Evolutionary conservation across 2,113 vertebrate species (phyloP), one percentile per base, ranked within the genome.

Genomic region (Zapus hudsonius): DNA sequence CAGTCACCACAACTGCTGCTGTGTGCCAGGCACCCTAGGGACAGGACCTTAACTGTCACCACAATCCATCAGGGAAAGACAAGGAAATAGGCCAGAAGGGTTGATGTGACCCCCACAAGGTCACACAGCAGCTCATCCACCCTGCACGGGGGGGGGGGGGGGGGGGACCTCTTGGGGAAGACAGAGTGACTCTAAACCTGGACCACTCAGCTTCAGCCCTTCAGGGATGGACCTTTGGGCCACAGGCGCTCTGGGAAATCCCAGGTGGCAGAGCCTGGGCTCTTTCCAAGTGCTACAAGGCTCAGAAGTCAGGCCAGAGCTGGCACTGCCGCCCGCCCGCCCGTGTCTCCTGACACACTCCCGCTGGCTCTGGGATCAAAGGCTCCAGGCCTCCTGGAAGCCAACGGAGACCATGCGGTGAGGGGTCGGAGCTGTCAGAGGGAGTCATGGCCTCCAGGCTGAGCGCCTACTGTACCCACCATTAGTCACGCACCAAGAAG

Each of bases 261-360:
- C 96, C 96, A 92, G 91, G 52, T 95, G 95, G 87, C 86, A 69
- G 42, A 59, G 47, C 31, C 84, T 78, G 95, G 94, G 89, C 47
- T 87, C 67, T 33, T 69, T 87, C 94, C 93, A 92, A 72, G 84
- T 55, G 52, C 64, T 3, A 5, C 1, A 15, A 80, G 91, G 55
- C 91, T 95, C 89, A 84, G 92, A 91, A 94, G 96, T 76, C 86
- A 84, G 79, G 75, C 79, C 80, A 89, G 76, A 55, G 67, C 75
- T 40, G 40, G 79, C 67, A 29, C 20, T 0, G 0, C 70, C 20
- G 92, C 87, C 79, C 1, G 92, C 87, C 79, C 1, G 0, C 0
- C 52, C 52, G 0, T 0, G 0, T 89, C 9, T 88, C 85, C 85
- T 42, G 82, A 89, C 93, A 92, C 0, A 47, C 79, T 83, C 96